Conservation (phyloP, 2,888 invertebrate genomes). For the Gortyna flavago region DNA sequence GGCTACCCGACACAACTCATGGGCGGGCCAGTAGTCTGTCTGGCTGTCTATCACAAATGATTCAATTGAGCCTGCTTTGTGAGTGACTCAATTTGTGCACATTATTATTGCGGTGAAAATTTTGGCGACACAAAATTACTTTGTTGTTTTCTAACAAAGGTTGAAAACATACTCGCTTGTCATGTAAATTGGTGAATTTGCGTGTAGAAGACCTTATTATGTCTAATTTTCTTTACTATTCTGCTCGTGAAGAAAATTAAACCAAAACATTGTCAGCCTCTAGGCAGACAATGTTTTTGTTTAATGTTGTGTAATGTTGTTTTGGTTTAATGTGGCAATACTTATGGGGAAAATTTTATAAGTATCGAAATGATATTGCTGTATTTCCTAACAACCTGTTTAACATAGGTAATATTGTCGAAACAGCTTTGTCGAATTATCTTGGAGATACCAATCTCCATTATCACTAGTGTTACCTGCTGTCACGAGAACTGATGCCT, state of each 20-base stretch:
- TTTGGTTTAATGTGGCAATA: conserved; percentile 17
- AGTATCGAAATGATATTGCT: conserved; percentile 16
- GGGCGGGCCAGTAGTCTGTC: conserved; percentile 60
- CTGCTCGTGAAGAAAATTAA: no score
- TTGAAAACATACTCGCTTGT: neutral
- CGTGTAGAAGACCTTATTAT: conserved; percentile 33
- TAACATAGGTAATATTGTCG: conserved; percentile 4
- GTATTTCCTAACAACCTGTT: conserved; percentile 7
- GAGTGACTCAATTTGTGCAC: conserved; percentile 67
- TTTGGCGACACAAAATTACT: conserved; percentile 53
- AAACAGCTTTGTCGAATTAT: conserved; percentile 11
- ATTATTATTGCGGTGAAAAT: conserved; percentile 58
- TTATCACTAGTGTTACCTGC: neutral
- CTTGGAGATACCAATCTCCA: neutral
- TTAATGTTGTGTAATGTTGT: no score
- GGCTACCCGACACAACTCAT: conserved; percentile 28
- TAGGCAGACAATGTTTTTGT: conserved; percentile 21
- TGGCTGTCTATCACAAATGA: conserved; percentile 73
- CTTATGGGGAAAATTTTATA: conserved; percentile 8
- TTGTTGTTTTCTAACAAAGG: conserved; percentile 16
- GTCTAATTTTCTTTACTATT: conserved; percentile 39
- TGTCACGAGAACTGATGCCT: neutral
- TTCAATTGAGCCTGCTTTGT: conserved; percentile 74
- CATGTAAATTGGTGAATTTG: conserved; percentile 26
- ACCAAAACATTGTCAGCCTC: no score